phyloP scores from a whole-genome alignment of 2,113 vertebrate species.

The Galbula dea region DNA sequence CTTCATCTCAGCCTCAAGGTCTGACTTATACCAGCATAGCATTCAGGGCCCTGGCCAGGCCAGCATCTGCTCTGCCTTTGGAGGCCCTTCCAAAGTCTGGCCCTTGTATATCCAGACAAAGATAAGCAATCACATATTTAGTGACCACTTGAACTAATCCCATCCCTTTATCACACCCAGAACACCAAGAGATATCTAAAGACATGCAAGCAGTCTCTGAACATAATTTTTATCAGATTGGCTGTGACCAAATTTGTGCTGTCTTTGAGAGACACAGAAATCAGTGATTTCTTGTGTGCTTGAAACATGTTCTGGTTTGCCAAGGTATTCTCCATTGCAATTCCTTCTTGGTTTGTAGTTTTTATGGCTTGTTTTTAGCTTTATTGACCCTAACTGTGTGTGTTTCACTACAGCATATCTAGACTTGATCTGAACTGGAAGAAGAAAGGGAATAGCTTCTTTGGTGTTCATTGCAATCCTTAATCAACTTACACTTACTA shows the following conservation, averaged over 20 bases:
- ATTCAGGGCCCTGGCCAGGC: background rate
- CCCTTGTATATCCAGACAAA: background rate
- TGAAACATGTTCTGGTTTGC: background rate
- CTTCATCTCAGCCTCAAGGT: background rate
- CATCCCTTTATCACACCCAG: background rate
- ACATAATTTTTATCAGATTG: background rate
- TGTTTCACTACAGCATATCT: background rate
- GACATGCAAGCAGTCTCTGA: background rate
- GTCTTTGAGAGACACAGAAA: background rate
- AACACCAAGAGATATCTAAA: background rate
- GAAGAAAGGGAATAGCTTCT: background rate
- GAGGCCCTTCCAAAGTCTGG: background rate
- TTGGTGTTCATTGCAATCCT: background rate
- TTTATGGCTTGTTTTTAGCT: background rate
- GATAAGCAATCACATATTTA: background rate
- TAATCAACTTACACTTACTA: background rate
- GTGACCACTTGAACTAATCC: background rate
- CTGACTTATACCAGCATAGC: background rate
- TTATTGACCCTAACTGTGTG: background rate
- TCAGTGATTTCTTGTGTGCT: background rate
- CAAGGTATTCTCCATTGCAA: background rate
- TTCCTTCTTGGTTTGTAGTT: background rate
- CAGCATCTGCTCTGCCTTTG: background rate
- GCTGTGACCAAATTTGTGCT: background rate
- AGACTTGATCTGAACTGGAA: background rate